Percentiles rank a stretch among this genome's conserved stretches.
Conservation (phyloP, 2,113 vertebrate genomes). For the Albula glossodonta region DNA sequence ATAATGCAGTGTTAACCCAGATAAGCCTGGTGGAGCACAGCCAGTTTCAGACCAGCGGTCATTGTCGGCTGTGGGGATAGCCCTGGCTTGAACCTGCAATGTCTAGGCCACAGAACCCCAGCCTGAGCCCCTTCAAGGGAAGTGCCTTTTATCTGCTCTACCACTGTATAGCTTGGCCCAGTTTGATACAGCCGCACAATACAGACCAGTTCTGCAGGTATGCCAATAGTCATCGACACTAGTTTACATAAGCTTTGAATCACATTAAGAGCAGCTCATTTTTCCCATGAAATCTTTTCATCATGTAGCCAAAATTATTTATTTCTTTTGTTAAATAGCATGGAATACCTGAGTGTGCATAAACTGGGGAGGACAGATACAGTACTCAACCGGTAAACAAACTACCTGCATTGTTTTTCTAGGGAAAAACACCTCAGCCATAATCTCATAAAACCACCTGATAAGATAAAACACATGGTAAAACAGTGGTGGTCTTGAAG, state of each 20-base stretch:
- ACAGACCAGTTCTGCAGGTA: background rate
- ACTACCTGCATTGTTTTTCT: background rate
- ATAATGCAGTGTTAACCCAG: no score
- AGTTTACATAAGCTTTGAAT: conserved; percentile 8
- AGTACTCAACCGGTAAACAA: no score
- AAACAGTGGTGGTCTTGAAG: conserved; percentile 35
- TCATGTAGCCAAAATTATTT: background rate
- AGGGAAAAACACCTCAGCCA: background rate
- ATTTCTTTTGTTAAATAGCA: background rate
- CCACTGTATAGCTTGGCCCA: background rate
- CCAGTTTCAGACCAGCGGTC: background rate
- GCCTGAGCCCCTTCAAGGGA: background rate
- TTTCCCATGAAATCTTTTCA: background rate
- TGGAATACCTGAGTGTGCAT: no score
- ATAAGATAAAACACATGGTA: conserved; percentile 24
- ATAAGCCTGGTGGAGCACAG: background rate
- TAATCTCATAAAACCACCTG: conserved; percentile 40
- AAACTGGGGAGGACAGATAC: no score
- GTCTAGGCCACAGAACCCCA: background rate
- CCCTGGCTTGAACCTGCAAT: background rate
- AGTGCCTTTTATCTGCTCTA: no score
- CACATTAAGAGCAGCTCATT: background rate
- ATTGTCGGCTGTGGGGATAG: background rate
- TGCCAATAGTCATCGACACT: background rate
- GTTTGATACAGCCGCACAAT: background rate